Evolutionary conservation across 37 sponge, comb jelly and placozoan genomes (phyloP).

Genomic region (Bolinopsis microptera): DNA sequence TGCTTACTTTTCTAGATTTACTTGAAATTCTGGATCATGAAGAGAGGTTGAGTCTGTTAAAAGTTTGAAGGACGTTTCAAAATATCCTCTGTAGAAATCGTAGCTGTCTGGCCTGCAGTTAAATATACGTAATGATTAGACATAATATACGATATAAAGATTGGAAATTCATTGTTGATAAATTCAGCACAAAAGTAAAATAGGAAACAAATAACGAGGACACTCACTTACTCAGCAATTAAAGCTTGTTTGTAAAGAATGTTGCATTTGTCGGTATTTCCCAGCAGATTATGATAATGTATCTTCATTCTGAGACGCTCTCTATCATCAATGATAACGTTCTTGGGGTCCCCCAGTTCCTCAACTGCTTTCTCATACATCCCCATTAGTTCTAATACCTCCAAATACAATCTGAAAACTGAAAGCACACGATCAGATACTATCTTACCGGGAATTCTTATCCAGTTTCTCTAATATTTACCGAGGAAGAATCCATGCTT

Average conservation of each 20-base stretch:
- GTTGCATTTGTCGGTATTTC: not conserved
- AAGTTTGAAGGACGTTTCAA: not conserved
- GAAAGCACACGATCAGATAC: not conserved
- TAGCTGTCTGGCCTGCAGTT: slow-evolving; percentile 30
- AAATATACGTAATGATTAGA: not conserved
- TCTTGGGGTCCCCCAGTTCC: not conserved
- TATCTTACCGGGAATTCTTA: too few species aligned
- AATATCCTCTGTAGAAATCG: slow-evolving; percentile 6
- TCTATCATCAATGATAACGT: not conserved
- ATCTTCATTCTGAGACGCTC: not conserved
- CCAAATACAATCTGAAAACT: slow-evolving; percentile 48
- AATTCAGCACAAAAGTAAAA: too few species aligned
- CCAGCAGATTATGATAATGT: not conserved
- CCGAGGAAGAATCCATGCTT: too few species aligned
- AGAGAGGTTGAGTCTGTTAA: not conserved
- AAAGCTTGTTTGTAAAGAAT: slow-evolving; percentile 34
- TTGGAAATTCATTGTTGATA: too few species aligned
- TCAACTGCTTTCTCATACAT: not conserved
- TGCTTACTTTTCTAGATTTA: not conserved
- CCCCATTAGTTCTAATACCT: slow-evolving; percentile 36
- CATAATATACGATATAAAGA: not conserved
- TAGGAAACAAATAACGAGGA: not conserved
- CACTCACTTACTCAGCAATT: slow-evolving; percentile 16
- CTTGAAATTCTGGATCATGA: not conserved
- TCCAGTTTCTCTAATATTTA: too few species aligned